Base-by-base conservation (phyloP, 1,140 invertebrate species). In the Sipha flava region DNA sequence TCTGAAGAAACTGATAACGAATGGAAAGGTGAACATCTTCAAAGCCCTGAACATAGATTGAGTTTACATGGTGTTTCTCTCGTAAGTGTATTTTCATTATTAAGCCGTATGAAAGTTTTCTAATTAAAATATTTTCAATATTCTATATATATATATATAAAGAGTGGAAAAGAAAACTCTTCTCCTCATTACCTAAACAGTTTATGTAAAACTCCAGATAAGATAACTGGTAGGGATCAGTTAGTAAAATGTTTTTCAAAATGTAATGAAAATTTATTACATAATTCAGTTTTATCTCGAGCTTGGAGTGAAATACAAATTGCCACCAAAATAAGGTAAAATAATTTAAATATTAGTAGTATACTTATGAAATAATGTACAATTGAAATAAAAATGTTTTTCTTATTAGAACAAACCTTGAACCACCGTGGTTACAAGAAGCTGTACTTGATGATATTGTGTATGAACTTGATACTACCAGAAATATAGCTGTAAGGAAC, bases 1-100 rank as follows among this genome's bases (percentile, higher is more conserved):
- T 95, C 94, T 0, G 95, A 96, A 82, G 94, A 95, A 83, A 92
- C 91, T 12, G 94, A 97, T 85, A 95, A 96, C 85, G 94, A 96
- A 85, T 94, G 94, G 93, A 94, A 94, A 84, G 92, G 91, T 73
- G 94, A 95, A 81, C 89, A 90, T 82, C 84, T 90, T 34, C 89
- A 90, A 80, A 92, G 91, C 84, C 91, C 91, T 0, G 91, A 92
- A 82, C 91, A 92, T 83, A 89, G 88, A 82, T 37, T 54, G 34
- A 47, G 31, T 18, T 80, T 62, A 9, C 45, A 49, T 31, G 49
- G 57, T 26, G 23, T 31, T 12, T 59, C 66, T 57, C 23, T 85
- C 84, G 9, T 82, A 82, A n/a, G n/a, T 37, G 10, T 59, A 18
- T 73, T 73, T 34, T 49, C 0, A 40, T 10, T 72, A 4, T 72